phyloP scores from a whole-genome alignment of 1,140 invertebrate species.

The Trinorchestia longiramus region DNA sequence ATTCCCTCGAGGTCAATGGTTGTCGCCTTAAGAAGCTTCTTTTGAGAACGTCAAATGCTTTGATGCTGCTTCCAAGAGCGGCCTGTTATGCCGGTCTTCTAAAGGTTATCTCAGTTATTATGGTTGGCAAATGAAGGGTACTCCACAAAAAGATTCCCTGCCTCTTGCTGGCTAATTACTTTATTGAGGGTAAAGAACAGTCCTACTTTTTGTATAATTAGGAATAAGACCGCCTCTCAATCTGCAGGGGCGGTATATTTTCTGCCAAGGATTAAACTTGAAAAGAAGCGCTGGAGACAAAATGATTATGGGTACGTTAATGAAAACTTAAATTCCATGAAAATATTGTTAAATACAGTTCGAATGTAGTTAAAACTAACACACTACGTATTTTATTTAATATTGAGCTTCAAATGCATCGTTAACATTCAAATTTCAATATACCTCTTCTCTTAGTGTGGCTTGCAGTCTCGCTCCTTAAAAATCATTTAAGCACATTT shows the following conservation, averaged over 20 bases:
- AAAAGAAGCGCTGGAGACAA: neutral
- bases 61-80: neutral
- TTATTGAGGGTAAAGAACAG: neutral
- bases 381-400: neutral
- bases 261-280: neutral
- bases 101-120: neutral
- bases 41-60: neutral
- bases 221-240: neutral
- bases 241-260: neutral
- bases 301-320: neutral
- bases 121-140: neutral
- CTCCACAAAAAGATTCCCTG: neutral
- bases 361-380: neutral
- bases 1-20: neutral
- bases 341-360: neutral
- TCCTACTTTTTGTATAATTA: neutral
- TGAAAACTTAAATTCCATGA: neutral
- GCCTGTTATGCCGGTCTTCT: neutral
- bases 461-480: no score
- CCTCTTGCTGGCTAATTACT: neutral
- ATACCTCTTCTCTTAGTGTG: no score
- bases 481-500: no score
- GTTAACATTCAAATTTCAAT: no score
- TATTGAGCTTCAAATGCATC: no score
- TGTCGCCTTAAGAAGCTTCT: neutral